Conservation (phyloP, 2,797 vertebrate genomes). For the Melanotaenia boesemani region DNA sequence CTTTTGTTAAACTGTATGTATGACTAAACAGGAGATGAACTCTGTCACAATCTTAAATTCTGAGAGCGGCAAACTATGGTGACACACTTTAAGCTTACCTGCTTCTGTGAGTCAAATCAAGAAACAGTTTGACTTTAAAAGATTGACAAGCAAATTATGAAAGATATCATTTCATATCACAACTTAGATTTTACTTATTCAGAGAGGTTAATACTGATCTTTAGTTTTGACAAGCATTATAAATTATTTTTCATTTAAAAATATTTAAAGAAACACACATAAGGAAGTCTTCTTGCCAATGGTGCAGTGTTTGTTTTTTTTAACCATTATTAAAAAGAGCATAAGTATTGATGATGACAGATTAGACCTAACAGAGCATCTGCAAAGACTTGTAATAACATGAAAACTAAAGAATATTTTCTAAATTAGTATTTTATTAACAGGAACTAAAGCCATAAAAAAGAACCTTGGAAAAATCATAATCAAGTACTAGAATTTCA, state of each 20-base stretch:
- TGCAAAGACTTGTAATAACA: neutral
- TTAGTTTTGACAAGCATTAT: neutral
- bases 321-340: no score
- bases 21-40: conserved; percentile 30
- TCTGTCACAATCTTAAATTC: conserved; percentile 35
- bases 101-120: neutral
- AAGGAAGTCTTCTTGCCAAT: neutral
- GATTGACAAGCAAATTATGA: neutral
- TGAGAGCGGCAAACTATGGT: conserved; percentile 6
- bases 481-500: neutral
- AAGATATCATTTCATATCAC: neutral
- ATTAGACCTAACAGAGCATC: neutral
- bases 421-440: conserved; percentile 3
- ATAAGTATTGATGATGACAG: conserved; percentile 8
- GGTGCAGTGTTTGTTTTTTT: neutral
- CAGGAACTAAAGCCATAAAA: neutral
- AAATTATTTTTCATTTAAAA: neutral
- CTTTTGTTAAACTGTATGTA: conserved; percentile 18
- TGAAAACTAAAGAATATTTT: neutral
- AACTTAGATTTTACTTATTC: neutral
- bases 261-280: neutral
- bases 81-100: conserved; percentile 7
- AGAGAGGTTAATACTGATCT: neutral
- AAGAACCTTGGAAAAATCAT: neutral
- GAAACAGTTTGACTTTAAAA: conserved; percentile 7